Evolutionary conservation across 2,113 vertebrate genomes (phyloP).

Genomic region (Tetrao urogallus): DNA sequence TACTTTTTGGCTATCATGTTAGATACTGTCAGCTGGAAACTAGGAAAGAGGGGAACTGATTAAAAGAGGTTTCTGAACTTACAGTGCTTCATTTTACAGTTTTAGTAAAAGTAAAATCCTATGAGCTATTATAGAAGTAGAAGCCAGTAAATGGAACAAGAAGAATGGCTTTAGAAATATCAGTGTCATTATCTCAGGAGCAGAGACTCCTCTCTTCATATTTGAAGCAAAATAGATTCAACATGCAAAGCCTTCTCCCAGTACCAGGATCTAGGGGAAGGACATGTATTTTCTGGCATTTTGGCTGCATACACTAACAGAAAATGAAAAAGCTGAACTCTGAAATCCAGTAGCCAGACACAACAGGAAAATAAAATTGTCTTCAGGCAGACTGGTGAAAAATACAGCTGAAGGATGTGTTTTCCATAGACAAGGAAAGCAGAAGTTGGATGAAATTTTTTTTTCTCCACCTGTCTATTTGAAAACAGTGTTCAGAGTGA

Average conservation of each 20-base stretch:
- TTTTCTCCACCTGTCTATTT: neutral
- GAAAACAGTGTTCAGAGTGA: neutral
- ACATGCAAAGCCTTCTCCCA: neutral
- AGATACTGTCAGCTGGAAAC: neutral
- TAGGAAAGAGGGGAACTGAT: neutral
- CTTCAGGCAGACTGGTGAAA: constrained; percentile 11
- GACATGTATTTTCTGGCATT: neutral
- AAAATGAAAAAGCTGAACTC: neutral
- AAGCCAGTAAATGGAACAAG: neutral
- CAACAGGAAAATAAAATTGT: constrained; percentile 37
- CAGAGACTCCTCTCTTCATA: neutral
- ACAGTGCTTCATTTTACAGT: neutral
- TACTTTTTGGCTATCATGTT: neutral
- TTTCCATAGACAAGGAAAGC: constrained; percentile 25
- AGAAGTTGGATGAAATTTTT: neutral
- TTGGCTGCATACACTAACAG: neutral
- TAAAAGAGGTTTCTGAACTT: neutral
- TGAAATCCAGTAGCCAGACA: neutral
- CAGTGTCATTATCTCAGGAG: neutral
- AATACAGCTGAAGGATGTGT: neutral
- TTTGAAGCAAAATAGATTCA: neutral
- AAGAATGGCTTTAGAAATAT: neutral
- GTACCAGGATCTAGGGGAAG: neutral
- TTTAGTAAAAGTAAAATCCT: neutral
- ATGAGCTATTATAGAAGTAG: neutral